Percentiles rank a stretch among this genome's conserved stretches.
These are phyloP conservation scores for Mythimna impura DNA, from an alignment of 2,888 invertebrate species.

Conservation along the genomic window DNA sequence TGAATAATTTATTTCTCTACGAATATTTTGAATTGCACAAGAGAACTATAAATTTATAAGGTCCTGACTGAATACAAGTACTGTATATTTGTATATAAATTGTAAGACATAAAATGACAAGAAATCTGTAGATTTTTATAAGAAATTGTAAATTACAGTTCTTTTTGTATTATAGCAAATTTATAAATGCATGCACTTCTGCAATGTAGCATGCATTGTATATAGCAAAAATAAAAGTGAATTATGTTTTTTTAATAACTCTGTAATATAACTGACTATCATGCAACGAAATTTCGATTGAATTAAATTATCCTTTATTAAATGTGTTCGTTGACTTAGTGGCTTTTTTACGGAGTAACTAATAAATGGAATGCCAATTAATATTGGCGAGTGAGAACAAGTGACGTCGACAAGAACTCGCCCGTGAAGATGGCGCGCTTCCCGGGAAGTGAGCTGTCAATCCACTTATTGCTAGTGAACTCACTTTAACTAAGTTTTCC, in stretches of 20 bases:
- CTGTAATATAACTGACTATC: constrained; percentile 15
- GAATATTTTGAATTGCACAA: constrained; percentile 8
- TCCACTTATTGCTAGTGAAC: no score
- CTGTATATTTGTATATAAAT: constrained; percentile 39
- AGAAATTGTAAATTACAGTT: constrained; percentile 35
- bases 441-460: no score
- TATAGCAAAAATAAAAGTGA: not conserved
- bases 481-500: no score
- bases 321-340: not conserved
- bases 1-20: not conserved
- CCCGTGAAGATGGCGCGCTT: no score
- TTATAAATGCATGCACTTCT: not conserved
- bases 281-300: constrained; percentile 12
- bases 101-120: constrained; percentile 34
- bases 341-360: constrained; percentile 1
- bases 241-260: constrained; percentile 5
- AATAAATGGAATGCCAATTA: constrained; percentile 9
- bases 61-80: not conserved
- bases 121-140: constrained; percentile 28
- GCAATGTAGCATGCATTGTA: not conserved
- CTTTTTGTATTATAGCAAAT: constrained; percentile 1
- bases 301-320: not conserved
- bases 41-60: not conserved
- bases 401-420: no score
- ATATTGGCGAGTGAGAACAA: not conserved